Percentiles rank a stretch among this genome's conserved stretches.
These are phyloP conservation scores for Glareola pratincola DNA, from an alignment of 2,113 vertebrate species.

Conservation along the genomic window DNA sequence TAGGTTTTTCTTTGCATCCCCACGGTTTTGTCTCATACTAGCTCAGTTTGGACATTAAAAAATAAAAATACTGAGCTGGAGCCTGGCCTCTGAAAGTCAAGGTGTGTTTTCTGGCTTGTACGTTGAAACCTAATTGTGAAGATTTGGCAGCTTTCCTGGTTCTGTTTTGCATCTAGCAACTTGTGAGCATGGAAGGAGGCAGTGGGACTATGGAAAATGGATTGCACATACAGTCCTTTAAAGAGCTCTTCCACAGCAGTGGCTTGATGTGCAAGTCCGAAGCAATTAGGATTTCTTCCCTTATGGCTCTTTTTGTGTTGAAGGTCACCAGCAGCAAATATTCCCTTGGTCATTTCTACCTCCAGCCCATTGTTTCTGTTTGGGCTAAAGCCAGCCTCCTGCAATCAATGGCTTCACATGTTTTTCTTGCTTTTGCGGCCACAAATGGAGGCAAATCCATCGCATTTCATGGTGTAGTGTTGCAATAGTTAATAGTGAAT, in stretches of 20 bases:
- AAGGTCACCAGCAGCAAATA: neutral
- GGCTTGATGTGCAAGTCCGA: neutral
- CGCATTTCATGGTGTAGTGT: neutral
- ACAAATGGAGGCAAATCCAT: too few species aligned
- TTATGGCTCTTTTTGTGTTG: neutral
- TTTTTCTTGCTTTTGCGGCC: neutral
- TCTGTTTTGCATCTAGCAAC: neutral
- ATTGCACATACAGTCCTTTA: neutral
- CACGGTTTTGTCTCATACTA: neutral
- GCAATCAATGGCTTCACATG: neutral
- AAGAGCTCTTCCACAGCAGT: neutral
- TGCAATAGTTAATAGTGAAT: neutral
- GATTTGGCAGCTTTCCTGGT: neutral
- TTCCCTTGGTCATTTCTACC: neutral
- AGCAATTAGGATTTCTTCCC: neutral
- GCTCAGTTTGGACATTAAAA: neutral
- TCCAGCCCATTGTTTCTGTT: neutral
- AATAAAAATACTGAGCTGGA: neutral
- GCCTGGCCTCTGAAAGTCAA: neutral
- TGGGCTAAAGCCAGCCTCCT: neutral
- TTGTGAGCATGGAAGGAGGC: neutral
- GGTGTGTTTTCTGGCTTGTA: neutral
- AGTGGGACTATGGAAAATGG: neutral
- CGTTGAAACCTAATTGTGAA: neutral
- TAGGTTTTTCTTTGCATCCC: neutral